These are phyloP conservation scores for Pseudotriccus pelzelni DNA, from an alignment of 2,797 vertebrate species.

Conservation along the genomic window DNA sequence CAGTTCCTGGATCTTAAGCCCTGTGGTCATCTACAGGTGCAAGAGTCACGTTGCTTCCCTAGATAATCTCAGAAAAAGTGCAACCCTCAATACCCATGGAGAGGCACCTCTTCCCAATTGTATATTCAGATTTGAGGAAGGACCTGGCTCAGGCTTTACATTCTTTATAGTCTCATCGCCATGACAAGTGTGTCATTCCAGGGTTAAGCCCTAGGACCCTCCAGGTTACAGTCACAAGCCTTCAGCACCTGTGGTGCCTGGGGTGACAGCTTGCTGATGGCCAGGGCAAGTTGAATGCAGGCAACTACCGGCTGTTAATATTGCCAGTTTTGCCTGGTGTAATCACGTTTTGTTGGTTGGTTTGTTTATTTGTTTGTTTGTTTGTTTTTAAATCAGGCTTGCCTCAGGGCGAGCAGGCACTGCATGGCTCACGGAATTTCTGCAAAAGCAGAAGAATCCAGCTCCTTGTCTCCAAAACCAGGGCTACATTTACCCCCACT, in stretches of 20 bases:
- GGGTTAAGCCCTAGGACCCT: background rate
- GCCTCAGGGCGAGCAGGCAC: background rate
- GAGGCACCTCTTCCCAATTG: background rate
- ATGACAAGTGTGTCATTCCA: background rate
- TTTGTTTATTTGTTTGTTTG: too few relatives aligned
- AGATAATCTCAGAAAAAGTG: background rate
- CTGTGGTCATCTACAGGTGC: background rate
- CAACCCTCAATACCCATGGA: background rate
- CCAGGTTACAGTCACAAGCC: background rate
- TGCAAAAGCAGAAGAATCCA: background rate
- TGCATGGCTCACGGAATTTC: background rate
- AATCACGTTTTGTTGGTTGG: background rate
- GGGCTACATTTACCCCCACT: accelerated
- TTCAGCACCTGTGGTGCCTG: background rate
- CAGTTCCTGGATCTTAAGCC: background rate
- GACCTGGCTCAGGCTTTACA: background rate
- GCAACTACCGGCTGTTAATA: background rate
- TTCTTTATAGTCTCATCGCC: background rate
- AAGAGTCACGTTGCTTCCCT: background rate
- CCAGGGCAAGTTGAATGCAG: background rate
- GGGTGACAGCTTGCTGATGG: background rate
- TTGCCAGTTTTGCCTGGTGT: background rate
- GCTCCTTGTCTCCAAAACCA: background rate
- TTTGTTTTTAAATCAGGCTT: background rate
- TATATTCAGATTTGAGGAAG: background rate